These are phyloP conservation scores for Montipora efflorescens DNA, from an alignment of 64 coral and sea anemone genomes.

Conservation along the genomic window DNA sequence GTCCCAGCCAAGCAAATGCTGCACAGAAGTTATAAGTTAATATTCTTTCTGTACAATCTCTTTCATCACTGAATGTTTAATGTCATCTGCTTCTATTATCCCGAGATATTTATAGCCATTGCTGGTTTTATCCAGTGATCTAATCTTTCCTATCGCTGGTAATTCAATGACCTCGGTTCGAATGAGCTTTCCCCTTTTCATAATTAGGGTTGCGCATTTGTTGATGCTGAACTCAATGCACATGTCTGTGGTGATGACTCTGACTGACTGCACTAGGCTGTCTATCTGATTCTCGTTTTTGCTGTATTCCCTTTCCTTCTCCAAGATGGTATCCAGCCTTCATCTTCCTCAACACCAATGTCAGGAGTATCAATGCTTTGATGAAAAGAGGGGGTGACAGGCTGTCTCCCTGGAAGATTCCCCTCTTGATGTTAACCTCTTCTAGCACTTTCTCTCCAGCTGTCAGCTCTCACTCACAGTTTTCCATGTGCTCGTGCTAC, in stretches of 20 bases:
- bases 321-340: not conserved
- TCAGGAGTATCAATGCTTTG: not conserved
- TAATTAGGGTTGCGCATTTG: too few species aligned
- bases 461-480: not conserved
- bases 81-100: not conserved
- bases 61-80: not conserved
- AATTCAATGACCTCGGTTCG: not conserved
- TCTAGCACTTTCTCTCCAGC: not conserved
- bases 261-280: too few species aligned
- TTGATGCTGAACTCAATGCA: too few species aligned
- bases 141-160: not conserved
- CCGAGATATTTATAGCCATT: not conserved
- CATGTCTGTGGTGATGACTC: too few species aligned
- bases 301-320: not conserved
- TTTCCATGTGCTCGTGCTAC: not conserved
- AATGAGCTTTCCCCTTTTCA: too few species aligned
- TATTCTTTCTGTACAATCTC: not conserved
- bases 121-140: not conserved
- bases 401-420: not conserved
- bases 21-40: not conserved
- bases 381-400: not conserved
- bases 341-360: not conserved
- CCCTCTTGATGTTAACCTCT: not conserved
- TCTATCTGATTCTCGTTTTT: too few species aligned
- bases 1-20: too few species aligned